Percentiles rank a stretch among this genome's conserved stretches.
Evolutionary conservation across 2,888 invertebrate genomes (phyloP).

Genomic region (Noctua pronuba): DNA sequence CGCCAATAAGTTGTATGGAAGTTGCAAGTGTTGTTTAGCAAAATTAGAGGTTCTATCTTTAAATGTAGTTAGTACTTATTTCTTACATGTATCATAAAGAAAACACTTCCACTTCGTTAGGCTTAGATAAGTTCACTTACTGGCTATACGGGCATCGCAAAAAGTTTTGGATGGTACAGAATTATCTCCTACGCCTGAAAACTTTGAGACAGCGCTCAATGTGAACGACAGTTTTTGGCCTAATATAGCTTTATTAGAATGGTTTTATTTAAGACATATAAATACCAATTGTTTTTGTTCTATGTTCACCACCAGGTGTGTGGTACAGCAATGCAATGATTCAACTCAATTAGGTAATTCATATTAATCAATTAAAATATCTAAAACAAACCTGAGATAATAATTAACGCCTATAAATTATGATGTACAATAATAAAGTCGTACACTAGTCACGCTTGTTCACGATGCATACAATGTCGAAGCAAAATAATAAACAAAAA

Average conservation of each 20-base stretch:
- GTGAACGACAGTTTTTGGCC: neutral
- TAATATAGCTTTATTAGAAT: neutral
- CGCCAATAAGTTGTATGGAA: neutral
- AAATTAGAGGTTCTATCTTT: slow-evolving; percentile 1
- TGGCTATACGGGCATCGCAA: neutral
- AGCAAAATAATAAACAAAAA: slow-evolving; percentile 56
- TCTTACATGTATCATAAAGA: neutral
- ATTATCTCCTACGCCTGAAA: neutral
- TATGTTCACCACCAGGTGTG: neutral
- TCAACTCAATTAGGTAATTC: slow-evolving; percentile 3
- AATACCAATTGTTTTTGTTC: neutral
- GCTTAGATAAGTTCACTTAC: neutral
- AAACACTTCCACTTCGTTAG: no score
- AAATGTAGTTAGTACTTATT: neutral
- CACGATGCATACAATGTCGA: slow-evolving; percentile 32
- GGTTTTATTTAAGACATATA: neutral
- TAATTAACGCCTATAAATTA: slow-evolving; percentile 4
- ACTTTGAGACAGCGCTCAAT: neutral
- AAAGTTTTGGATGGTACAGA: neutral
- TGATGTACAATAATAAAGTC: slow-evolving; percentile 11
- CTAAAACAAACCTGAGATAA: neutral
- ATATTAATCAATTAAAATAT: neutral
- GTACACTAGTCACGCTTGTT: slow-evolving; percentile 11
- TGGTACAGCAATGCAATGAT: neutral
- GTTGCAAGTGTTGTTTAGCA: neutral